These are phyloP conservation scores for Raja brachyura DNA, from an alignment of 2,113 vertebrate genomes.

Conservation along the genomic window DNA sequence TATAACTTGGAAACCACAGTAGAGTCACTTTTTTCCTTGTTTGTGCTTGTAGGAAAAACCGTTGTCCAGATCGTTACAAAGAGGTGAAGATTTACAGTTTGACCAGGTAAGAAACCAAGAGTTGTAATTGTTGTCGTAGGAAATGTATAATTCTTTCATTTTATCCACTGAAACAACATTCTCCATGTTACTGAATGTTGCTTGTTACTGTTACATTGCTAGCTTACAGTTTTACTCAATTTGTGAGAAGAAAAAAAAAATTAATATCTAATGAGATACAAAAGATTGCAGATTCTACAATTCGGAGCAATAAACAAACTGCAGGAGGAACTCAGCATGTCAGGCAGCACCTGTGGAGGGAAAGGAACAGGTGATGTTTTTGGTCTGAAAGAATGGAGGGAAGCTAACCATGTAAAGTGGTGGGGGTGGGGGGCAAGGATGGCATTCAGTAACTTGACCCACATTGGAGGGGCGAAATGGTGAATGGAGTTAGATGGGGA, in stretches of 20 bases:
- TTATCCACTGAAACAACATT: background rate
- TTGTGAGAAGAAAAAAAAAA: background rate
- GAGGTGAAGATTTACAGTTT: slow-evolving; percentile 98
- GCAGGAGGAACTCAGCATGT: too few relatives aligned
- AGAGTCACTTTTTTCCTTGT: slow-evolving; percentile 5
- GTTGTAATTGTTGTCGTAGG: background rate
- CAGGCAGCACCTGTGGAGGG: too few relatives aligned
- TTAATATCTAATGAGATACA: background rate
- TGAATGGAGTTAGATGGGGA: too few relatives aligned
- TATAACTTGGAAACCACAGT: slow-evolving; percentile 7
- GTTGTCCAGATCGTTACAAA: slow-evolving; percentile 91
- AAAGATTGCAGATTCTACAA: too few relatives aligned
- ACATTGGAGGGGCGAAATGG: too few relatives aligned
- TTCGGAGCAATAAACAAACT: too few relatives aligned
- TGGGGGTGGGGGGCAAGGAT: too few relatives aligned
- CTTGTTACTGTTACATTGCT: too few relatives aligned
- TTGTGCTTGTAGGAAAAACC: slow-evolving; percentile 75
- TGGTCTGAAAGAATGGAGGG: too few relatives aligned
- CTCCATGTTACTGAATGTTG: background rate
- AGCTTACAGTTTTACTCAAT: background rate
- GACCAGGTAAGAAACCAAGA: slow-evolving; percentile 75
- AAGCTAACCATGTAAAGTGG: too few relatives aligned
- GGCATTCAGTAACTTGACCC: too few relatives aligned
- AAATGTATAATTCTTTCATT: background rate
- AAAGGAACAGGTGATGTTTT: too few relatives aligned